These are phyloP conservation scores for Eupleurogrammus muticus DNA, from an alignment of 2,797 vertebrate genomes.

Conservation along the genomic window DNA sequence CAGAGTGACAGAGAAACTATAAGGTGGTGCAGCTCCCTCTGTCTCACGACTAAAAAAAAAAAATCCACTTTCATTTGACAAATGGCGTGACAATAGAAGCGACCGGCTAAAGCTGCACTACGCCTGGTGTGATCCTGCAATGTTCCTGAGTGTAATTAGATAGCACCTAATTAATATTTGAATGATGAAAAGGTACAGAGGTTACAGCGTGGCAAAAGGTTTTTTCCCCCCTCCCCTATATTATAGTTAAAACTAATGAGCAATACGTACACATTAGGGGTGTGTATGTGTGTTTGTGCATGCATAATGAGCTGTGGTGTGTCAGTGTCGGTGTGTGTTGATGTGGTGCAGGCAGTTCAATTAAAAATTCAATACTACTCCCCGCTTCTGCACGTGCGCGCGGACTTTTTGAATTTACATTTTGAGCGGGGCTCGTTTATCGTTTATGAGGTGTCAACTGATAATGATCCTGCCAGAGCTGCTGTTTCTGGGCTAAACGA, in stretches of 20 bases:
- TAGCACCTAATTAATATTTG: conserved; percentile 32
- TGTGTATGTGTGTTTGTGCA: conserved; percentile 5
- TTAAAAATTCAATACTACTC: conserved; percentile 54
- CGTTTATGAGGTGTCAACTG: conserved; percentile 44
- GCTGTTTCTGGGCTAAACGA: conserved; percentile 29
- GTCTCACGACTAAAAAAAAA: not conserved
- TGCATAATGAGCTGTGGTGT: conserved; percentile 3
- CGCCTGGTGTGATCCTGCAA: conserved; percentile 14
- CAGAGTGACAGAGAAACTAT: not conserved
- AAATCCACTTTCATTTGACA: not conserved
- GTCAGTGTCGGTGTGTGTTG: conserved; percentile 9
- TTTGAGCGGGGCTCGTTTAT: conserved; percentile 42
- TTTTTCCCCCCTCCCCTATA: conserved; percentile 15
- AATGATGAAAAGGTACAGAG: conserved; percentile 33
- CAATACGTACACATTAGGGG: conserved; percentile 1
- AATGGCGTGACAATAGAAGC: not conserved
- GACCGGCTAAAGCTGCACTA: not conserved
- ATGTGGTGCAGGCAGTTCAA: conserved; percentile 36
- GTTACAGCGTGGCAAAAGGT: conserved; percentile 18
- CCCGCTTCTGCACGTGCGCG: not conserved
- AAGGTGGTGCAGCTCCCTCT: conserved; percentile 5
- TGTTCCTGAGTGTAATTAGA: conserved; percentile 28
- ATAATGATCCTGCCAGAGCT: conserved; percentile 41
- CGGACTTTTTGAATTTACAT: conserved; percentile 37
- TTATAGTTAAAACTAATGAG: conserved; percentile 40